phyloP scores from a whole-genome alignment of 1,140 invertebrate genomes.

The Choristoneura fumiferana region DNA sequence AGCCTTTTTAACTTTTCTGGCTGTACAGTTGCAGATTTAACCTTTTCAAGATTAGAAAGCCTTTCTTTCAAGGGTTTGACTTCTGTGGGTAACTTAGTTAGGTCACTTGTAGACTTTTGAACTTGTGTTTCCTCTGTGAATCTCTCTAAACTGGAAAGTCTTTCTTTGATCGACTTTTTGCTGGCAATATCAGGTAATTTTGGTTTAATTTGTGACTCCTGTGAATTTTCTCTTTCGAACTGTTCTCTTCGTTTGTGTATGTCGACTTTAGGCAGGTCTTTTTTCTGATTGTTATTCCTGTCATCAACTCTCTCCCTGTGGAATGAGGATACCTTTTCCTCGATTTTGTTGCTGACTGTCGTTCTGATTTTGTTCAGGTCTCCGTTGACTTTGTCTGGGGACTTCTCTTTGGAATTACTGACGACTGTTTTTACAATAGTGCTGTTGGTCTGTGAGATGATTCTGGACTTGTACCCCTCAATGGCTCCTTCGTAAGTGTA shows the following conservation, averaged over 20 bases:
- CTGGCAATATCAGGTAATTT: conserved; percentile 81
- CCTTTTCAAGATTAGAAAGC: conserved; percentile 81
- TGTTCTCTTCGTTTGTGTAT: conserved; percentile 89
- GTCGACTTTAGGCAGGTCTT: conserved; percentile 87
- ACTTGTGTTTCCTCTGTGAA: conserved; percentile 67
- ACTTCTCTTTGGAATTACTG: conserved; percentile 68
- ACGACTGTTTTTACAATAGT: conserved; percentile 66
- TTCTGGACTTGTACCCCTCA: conserved; percentile 88
- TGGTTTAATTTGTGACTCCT: conserved; percentile 71
- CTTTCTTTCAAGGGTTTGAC: conserved; percentile 82
- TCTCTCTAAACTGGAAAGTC: conserved; percentile 83
- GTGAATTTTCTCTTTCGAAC: conserved; percentile 84
- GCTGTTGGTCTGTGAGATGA: conserved; percentile 76
- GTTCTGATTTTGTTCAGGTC: conserved; percentile 72
- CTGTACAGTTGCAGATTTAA: conserved; percentile 72
- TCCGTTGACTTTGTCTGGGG: conserved; percentile 65
- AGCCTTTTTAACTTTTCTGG: conserved; percentile 71
- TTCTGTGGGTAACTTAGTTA: conserved; percentile 80
- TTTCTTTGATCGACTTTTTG: conserved; percentile 85
- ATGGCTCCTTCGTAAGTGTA: conserved; percentile 93
- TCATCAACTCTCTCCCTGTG: conserved; percentile 66
- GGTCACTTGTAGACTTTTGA: conserved; percentile 66
- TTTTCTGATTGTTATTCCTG: conserved; percentile 74
- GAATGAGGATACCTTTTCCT: conserved; percentile 76
- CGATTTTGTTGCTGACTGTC: conserved; percentile 74